Evolutionary conservation across 2,113 vertebrate genomes (phyloP).

Genomic region (Heliornis fulica): DNA sequence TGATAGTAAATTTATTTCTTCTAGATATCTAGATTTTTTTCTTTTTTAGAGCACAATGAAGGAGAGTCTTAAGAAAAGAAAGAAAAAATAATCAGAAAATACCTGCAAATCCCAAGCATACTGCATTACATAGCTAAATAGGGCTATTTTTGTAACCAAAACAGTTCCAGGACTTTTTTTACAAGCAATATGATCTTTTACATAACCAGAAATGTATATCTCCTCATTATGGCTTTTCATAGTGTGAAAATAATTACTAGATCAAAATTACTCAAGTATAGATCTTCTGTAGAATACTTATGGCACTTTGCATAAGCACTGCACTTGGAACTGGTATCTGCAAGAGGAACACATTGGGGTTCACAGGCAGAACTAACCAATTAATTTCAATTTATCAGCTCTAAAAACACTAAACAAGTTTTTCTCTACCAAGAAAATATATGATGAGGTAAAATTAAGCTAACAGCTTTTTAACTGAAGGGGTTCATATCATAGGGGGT

Average conservation of each 20-base stretch:
- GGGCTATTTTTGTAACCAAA: neutral
- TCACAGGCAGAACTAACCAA: neutral
- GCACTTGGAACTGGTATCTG: neutral
- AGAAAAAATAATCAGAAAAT: neutral
- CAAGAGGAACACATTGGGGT: accelerated
- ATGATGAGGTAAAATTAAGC: neutral
- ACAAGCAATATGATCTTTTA: neutral
- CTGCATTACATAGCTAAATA: neutral
- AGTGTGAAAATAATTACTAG: neutral
- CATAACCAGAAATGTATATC: neutral
- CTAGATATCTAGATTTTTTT: neutral
- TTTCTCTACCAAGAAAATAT: neutral
- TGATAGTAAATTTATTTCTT: neutral
- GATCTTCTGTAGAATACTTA: neutral
- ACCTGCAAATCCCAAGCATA: neutral
- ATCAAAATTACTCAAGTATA: neutral
- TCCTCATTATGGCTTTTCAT: neutral
- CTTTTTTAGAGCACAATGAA: neutral
- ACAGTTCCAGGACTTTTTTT: neutral
- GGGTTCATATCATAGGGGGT: neutral
- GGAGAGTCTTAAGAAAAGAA: neutral
- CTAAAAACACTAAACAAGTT: neutral
- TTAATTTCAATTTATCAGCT: neutral
- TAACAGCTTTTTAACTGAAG: neutral
- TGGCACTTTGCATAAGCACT: too few species aligned